A percentile compares a stretch with the other conserved stretches of the same genome.
Conservation (phyloP, 2,888 invertebrate genomes). For the Pediacus dermestoides region DNA sequence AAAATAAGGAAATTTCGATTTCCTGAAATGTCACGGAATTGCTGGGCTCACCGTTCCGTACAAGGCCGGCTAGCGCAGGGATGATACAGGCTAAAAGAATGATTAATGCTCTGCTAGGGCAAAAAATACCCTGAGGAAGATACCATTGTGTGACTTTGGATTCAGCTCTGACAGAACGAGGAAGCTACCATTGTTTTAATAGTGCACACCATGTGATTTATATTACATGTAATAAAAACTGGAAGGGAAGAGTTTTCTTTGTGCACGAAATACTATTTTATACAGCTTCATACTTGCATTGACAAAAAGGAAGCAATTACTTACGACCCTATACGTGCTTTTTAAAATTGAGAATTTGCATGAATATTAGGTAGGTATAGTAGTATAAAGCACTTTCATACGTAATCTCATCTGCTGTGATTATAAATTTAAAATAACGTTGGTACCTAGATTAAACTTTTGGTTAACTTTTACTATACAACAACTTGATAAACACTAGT, state of each 20-base stretch:
- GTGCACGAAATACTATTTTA: constrained; percentile 23
- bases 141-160: constrained; percentile 20
- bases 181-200: constrained; percentile 31
- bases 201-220: constrained; percentile 28
- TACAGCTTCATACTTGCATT: constrained; percentile 19
- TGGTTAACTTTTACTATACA: too few species aligned
- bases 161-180: constrained; percentile 22
- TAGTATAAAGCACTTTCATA: too few species aligned
- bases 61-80: too few species aligned
- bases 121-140: constrained; percentile 28
- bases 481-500: too few species aligned
- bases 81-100: constrained; percentile 26
- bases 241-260: constrained; percentile 23
- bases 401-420: too few species aligned
- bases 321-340: constrained; percentile 21
- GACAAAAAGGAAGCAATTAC: constrained; percentile 25
- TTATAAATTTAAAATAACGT: too few species aligned
- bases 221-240: constrained; percentile 29
- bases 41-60: too few species aligned
- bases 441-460: too few species aligned
- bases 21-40: too few species aligned
- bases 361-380: too few species aligned
- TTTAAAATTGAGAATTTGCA: constrained; percentile 11
- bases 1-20: too few species aligned
- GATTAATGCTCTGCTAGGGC: constrained; percentile 24